Evolutionary conservation across 2,113 vertebrate species (phyloP), one percentile per base, ranked within the genome.

Genomic region (Zapornia atra): DNA sequence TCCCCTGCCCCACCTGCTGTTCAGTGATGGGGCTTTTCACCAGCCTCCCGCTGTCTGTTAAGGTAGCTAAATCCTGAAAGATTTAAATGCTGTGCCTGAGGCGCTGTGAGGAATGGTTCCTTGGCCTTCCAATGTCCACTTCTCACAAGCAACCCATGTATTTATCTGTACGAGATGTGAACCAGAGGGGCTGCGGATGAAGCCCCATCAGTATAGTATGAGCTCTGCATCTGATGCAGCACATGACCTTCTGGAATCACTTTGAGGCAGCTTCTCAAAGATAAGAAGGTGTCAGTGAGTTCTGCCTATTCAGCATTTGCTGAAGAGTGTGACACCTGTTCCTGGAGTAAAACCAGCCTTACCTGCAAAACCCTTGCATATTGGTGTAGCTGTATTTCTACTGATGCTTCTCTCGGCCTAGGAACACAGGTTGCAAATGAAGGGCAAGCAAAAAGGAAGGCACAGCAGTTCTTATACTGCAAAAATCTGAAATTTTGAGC

Each of bases 171-270:
- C 40, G 71, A 70, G 59, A 88, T 40, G 5, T 54, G n/a, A 72
- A 88, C 40, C 59, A 48, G 44, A n/a, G 10, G 29, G 9, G 1
- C 76, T 76, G 26, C 40, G 3, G 1, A n/a, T 82, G 38, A 81
- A 66, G 11, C 1, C 2, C 19, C 1, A 5, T 13, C 4, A 51
- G 6, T 18, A 14, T 2, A 18, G 16, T 34, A 6, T 0, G 0
- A 91, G 33, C 40, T 92, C 60, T 78, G 46, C 33, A 17, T 46
- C 68, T 73, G 72, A 73, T n/a, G 90, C n/a, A 24, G 26, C 50
- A 17, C 0, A 1, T 19, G 24, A 59, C 25, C n/a, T 88, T 66
- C 42, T 77, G 69, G 75, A 86, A 42, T 64, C 17, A 33, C 31
- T 70, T 51, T 78, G 15, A 78, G 33, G 7, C 36, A 68, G 7